Conservation (phyloP, 2,797 vertebrate genomes). For the Discoglossus pictus region DNA sequence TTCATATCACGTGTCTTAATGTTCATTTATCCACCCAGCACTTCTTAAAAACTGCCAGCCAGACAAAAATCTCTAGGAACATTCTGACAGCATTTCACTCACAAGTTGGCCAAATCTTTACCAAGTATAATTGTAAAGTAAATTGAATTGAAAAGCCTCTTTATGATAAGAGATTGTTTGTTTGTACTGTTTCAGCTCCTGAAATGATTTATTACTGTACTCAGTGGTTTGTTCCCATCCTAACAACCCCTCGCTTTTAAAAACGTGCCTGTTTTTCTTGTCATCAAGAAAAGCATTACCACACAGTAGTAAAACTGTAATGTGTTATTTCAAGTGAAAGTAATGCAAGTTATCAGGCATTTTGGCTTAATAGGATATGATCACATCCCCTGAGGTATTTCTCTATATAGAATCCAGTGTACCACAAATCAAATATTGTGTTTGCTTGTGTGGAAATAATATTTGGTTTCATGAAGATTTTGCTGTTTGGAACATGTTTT, state of each 20-base stretch:
- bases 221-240: not conserved
- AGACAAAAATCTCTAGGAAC: constrained; percentile 23
- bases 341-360: constrained; percentile 34
- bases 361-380: constrained; percentile 37
- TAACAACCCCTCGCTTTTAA: constrained; percentile 1
- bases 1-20: constrained; percentile 24
- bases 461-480: constrained; percentile 35
- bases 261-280: constrained; percentile 2
- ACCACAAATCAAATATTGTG: constrained; percentile 41
- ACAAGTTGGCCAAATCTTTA: constrained; percentile 20
- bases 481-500: constrained; percentile 39
- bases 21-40: constrained; percentile 20
- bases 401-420: constrained; percentile 24
- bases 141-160: constrained; percentile 33
- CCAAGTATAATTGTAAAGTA: constrained; percentile 38
- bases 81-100: constrained; percentile 15
- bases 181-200: constrained; percentile 32
- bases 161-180: constrained; percentile 44
- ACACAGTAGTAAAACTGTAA: not conserved
- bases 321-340: constrained; percentile 27
- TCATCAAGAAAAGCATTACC: not conserved
- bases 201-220: constrained; percentile 40
- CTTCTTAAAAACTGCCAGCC: constrained; percentile 38
- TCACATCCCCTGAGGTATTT: constrained; percentile 19
- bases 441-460: constrained; percentile 42